phyloP scores from a whole-genome alignment of 2,888 invertebrate genomes.

The Eilema griseolum region DNA sequence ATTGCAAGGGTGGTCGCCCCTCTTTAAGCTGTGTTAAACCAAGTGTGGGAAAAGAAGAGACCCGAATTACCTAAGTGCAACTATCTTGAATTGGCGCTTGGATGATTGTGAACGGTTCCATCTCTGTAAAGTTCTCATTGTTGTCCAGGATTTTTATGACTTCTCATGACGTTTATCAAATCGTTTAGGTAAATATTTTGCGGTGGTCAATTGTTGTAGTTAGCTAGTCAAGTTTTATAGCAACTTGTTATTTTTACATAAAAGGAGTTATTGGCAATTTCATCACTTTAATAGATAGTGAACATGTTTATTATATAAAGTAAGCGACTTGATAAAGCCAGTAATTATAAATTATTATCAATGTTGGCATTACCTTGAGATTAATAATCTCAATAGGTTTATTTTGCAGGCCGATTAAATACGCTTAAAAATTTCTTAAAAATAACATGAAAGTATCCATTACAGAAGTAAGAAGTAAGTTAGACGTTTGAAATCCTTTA shows the following conservation, averaged over 20 bases:
- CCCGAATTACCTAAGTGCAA: too few species aligned
- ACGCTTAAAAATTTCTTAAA: not conserved
- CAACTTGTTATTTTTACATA: not conserved
- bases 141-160: too few species aligned
- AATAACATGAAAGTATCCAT: conserved; percentile 8
- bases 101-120: too few species aligned
- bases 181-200: not conserved
- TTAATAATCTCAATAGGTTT: not conserved
- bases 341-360: conserved; percentile 8
- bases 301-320: conserved; percentile 4
- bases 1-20: too few species aligned
- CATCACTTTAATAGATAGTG: conserved; percentile 12
- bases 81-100: too few species aligned
- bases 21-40: too few species aligned
- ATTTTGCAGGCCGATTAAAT: not conserved
- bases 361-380: conserved; percentile 5
- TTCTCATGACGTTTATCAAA: too few species aligned
- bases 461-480: not conserved
- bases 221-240: not conserved
- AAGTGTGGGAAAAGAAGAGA: too few species aligned
- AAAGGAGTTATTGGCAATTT: not conserved
- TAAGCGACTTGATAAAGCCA: conserved; percentile 4
- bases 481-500: conserved; percentile 20
- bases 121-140: too few species aligned
- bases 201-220: not conserved